These are phyloP conservation scores for Elanoides forficatus DNA, from an alignment of 2,113 vertebrate genomes.

Conservation along the genomic window DNA sequence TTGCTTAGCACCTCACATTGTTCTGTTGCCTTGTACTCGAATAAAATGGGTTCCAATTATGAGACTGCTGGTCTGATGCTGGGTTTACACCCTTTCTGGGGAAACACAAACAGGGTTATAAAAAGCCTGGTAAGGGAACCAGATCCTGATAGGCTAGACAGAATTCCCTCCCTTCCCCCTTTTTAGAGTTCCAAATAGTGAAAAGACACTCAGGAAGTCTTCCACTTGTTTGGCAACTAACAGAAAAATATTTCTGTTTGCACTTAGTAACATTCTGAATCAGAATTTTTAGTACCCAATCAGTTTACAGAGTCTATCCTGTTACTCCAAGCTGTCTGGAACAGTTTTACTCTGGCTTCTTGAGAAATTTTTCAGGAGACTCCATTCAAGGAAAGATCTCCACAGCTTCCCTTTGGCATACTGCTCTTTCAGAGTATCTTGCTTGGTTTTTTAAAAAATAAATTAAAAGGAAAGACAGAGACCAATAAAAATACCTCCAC, in stretches of 20 bases:
- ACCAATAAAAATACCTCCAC: neutral
- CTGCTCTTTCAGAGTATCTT: neutral
- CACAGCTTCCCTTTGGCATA: neutral
- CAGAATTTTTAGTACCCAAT: neutral
- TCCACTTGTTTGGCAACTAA: neutral
- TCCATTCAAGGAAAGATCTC: neutral
- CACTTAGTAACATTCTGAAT: slow-evolving; percentile 18
- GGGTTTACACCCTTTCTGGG: neutral
- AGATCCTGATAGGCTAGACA: neutral
- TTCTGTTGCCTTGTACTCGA: neutral
- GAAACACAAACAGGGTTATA: neutral
- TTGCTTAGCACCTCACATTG: neutral
- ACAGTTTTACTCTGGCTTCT: neutral
- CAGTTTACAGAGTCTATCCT: neutral
- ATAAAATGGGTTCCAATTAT: neutral
- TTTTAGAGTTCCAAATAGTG: neutral
- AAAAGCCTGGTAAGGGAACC: neutral
- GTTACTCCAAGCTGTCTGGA: neutral
- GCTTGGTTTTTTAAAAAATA: neutral
- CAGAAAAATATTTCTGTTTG: slow-evolving; percentile 44
- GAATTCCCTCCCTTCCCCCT: neutral
- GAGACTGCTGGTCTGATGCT: neutral
- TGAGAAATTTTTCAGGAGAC: neutral
- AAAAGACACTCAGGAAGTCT: neutral
- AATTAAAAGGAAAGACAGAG: neutral